Conservation (phyloP, 2,888 invertebrate genomes). For the Microchrysa polita region DNA sequence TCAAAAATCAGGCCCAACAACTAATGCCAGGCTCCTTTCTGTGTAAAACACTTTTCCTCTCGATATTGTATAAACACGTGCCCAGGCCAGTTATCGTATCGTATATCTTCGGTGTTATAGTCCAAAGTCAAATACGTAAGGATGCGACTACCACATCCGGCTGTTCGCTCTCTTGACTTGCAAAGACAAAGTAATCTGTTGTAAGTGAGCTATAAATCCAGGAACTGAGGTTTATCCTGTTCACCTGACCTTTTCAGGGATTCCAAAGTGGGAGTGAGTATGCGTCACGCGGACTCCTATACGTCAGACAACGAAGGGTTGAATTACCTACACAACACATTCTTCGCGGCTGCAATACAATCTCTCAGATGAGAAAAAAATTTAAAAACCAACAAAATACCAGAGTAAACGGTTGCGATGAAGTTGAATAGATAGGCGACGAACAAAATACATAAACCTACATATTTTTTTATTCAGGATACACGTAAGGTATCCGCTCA, state of each 20-base stretch:
- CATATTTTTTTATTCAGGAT: constrained; percentile 1
- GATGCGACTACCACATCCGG: constrained; percentile 14
- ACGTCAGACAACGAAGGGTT: constrained; percentile 16
- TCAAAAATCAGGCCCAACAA: constrained; percentile 13
- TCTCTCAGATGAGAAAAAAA: background rate
- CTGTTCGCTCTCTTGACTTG: constrained; percentile 35
- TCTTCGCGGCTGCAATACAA: no score
- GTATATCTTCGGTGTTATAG: background rate
- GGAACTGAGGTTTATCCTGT: constrained; percentile 37
- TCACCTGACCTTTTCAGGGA: constrained; percentile 41
- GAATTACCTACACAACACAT: background rate
- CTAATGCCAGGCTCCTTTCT: constrained; percentile 10
- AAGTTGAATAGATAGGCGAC: background rate
- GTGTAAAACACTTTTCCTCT: constrained; percentile 34
- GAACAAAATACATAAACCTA: no score
- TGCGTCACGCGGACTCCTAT: no score
- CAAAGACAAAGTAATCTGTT: constrained; percentile 43
- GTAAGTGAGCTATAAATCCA: constrained; percentile 43
- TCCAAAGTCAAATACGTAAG: constrained; percentile 9
- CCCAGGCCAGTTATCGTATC: background rate
- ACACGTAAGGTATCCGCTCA: no score
- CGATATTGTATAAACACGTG: background rate
- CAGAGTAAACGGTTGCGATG: background rate
- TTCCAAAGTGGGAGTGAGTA: background rate
- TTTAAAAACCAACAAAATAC: no score